These are phyloP conservation scores for Vandiemenella viatica DNA, from an alignment of 2,888 invertebrate species.

Conservation along the genomic window DNA sequence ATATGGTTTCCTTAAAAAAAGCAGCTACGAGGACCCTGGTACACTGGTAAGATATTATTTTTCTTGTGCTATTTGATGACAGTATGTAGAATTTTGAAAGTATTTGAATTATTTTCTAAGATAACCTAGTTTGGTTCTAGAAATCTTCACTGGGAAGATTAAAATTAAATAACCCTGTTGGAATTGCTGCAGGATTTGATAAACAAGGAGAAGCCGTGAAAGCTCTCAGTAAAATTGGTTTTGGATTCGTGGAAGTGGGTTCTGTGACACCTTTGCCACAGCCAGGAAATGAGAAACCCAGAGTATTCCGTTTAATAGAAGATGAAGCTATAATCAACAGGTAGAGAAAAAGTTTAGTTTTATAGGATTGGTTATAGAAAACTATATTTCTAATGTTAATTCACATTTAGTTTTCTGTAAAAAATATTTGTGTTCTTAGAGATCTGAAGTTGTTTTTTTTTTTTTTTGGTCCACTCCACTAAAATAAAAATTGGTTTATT, in stretches of 20 bases:
- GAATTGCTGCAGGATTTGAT: conserved; percentile 98
- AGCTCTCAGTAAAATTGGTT: conserved; percentile 70
- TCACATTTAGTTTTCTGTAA: no score
- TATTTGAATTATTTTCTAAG: neutral
- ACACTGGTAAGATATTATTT: conserved; percentile 38
- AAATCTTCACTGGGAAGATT: conserved; percentile 54
- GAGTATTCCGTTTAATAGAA: conserved; percentile 74
- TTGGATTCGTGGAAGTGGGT: conserved; percentile 92
- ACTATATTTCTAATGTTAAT: neutral
- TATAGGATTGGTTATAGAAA: conserved; percentile 3
- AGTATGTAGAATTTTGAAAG: neutral
- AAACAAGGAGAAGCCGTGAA: conserved; percentile 86
- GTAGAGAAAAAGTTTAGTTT: conserved; percentile 26
- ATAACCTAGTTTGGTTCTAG: conserved; percentile 30
- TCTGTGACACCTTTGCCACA: conserved; percentile 91
- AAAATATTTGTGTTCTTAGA: no score
- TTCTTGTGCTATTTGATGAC: neutral
- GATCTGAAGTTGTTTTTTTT: no score
- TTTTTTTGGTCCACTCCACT: no score
- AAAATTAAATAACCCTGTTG: conserved; percentile 74
- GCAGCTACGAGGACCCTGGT: conserved; percentile 42
- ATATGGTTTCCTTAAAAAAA: conserved; percentile 53
- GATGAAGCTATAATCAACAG: conserved; percentile 87
- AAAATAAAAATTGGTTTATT: no score
- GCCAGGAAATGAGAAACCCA: conserved; percentile 78